Evolutionary conservation across 2,797 vertebrate species (phyloP), one percentile per base, ranked within the genome.

Genomic region (Tamandua tetradactyla): DNA sequence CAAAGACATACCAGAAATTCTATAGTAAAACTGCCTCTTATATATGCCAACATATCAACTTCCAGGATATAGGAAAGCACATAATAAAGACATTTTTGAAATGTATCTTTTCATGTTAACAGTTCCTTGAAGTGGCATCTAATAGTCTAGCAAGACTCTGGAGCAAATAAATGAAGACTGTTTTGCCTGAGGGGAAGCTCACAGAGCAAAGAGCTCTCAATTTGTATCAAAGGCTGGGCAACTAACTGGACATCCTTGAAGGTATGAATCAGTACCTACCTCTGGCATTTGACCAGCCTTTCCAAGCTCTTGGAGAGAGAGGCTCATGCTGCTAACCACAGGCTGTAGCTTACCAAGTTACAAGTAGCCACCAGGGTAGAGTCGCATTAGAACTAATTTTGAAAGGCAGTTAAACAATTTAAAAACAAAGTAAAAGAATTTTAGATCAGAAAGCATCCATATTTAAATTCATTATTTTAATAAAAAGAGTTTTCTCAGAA

Each of bases 281-380:
- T 75, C 80, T 93, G 96, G 97, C 96, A 96, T 97, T 96, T 96
- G 94, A 95, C 76, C 93, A 97, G 94, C 74, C 86, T 97, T 97
- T 97, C 89, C 95, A 95, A 90, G 92, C 95, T 98, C 94, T 96
- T 96, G 95, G 96, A 96, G 96, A 94, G 96, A 95, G 95, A 97
- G 80, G 79, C 92, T 98, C 93, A 84, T 93, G 80, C 79, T 1
- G 94, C 87, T 93, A 97, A 97, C 91, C 82, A 92, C 87, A 97
- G 87, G 84, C 96, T 97, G 97, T n/a, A n/a, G n/a, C n/a, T 98
- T 98, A 85, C 97, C 89, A 97, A 94, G 95, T 81, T 96, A 98
- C 96, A 66, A 40, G 91, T 80, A 97, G 83, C 81, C 83, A 95
- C 94, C 23, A 30, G 25, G 27, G 1, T 64, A 32, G 27, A 35